Evolutionary conservation across 2,113 vertebrate species (phyloP), one percentile per base, ranked within the genome.

Genomic region (Nycticebus coucang): DNA sequence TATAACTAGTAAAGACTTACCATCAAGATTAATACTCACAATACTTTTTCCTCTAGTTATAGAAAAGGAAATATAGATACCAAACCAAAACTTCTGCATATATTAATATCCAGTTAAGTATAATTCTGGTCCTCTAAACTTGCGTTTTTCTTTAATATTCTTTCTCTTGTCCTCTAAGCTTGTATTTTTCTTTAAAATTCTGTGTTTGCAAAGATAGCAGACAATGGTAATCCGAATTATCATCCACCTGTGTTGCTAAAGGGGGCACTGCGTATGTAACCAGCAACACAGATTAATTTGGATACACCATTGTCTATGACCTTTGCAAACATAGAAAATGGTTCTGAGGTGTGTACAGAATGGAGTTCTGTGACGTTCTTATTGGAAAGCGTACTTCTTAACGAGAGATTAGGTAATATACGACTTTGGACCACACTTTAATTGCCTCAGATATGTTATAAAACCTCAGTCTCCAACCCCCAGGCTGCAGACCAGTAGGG

Each of bases 1-100:
- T 28, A 41, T 10, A 93, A 87, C 11, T 4, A 71, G 21, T 82
- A 91, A 88, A 86, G 33, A 45, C 28, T 82, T 87, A 33, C 72
- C 15, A 66, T 6, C 68, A 91, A 89, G 2, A 66, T 77, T 83
- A 91, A 62, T 10, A 37, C 0, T 89, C 41, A 66, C 71, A 88
- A 95, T 95, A 59, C 11, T 75, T 79, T 89, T 92, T 97, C 88
- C 66, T 78, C 2, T 78, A 87, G 24, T 87, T 91, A 19, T 15
- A 87, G 59, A 82, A 69, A 83, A 53, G 57, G 79, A 92, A 92
- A 87, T 68, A 6, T 21, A 72, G 22, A 14, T 79, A 84, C 7
- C 60, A 66, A 83, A 85, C 75, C 10, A 19, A 64, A 82, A 78
- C 1, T 88, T 85, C 30, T 59, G 1, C 2, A 83, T 74, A 35